Conservation (phyloP, 1,140 invertebrate species). For the Aphelinus certus region DNA sequence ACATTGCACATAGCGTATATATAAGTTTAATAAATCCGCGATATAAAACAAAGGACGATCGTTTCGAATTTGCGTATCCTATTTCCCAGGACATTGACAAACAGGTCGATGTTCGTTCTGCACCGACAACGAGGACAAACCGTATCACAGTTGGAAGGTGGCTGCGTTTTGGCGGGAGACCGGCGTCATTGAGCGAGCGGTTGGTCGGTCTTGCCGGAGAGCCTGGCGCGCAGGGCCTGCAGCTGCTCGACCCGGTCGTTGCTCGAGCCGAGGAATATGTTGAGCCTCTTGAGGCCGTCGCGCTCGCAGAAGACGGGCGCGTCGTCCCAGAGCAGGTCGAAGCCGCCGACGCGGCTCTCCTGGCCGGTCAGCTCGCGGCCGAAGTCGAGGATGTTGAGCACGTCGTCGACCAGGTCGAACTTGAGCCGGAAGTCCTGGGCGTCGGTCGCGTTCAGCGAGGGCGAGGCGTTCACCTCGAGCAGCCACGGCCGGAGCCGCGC, state of each 20-base stretch:
- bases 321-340: conserved; percentile 72
- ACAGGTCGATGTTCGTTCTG: too few species aligned
- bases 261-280: conserved; percentile 52
- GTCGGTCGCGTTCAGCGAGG: conserved; percentile 71
- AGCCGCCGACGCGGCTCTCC: conserved; percentile 70
- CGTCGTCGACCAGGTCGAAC: conserved; percentile 62
- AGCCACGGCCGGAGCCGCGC: conserved; percentile 72
- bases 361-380: conserved; percentile 63
- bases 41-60: too few species aligned
- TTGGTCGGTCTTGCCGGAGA: conserved; percentile 19
- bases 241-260: conserved; percentile 51
- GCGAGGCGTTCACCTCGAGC: conserved; percentile 74
- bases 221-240: conserved; percentile 23
- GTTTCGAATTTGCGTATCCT: too few species aligned
- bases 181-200: too few species aligned
- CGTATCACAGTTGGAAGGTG: too few species aligned
- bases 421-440: conserved; percentile 66
- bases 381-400: conserved; percentile 61
- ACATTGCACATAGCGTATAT: too few species aligned
- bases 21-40: too few species aligned
- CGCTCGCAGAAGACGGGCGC: conserved; percentile 61
- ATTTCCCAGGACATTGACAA: too few species aligned
- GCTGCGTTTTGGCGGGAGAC: too few species aligned
- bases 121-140: too few species aligned
- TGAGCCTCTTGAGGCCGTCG: conserved; percentile 45